These are phyloP conservation scores for Uropsilus gracilis DNA, from an alignment of 2,113 vertebrate species.

Conservation along the genomic window DNA sequence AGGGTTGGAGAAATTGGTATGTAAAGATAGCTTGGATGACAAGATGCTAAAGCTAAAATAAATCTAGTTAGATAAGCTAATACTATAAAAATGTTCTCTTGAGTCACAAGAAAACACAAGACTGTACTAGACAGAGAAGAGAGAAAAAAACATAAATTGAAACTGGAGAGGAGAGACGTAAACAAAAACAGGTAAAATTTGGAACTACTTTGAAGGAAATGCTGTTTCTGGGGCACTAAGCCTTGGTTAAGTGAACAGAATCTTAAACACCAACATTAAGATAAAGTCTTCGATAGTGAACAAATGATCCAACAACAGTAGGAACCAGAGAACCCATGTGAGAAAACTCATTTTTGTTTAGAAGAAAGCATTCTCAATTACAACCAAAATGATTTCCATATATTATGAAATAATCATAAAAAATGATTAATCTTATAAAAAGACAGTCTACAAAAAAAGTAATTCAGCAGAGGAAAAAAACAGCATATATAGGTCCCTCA, in stretches of 20 bases:
- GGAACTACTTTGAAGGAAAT: neutral
- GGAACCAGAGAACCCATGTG: neutral
- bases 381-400: neutral
- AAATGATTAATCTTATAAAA: neutral
- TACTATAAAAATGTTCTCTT: neutral
- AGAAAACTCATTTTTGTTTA: neutral
- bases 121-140: neutral
- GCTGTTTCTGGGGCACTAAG: neutral
- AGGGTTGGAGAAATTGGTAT: neutral
- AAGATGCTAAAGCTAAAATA: neutral
- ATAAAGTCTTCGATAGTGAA: neutral
- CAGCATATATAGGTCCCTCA: neutral
- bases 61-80: neutral
- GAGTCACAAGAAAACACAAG: neutral
- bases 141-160: neutral
- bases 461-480: neutral
- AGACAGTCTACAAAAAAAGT: neutral
- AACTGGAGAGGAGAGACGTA: neutral
- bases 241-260: neutral
- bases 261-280: neutral
- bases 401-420: neutral
- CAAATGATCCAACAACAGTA: neutral
- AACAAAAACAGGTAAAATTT: neutral
- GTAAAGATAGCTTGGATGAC: neutral
- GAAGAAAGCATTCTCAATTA: neutral